phyloP scores from a whole-genome alignment of 2,888 invertebrate genomes.

The Tiliacea aurago region DNA sequence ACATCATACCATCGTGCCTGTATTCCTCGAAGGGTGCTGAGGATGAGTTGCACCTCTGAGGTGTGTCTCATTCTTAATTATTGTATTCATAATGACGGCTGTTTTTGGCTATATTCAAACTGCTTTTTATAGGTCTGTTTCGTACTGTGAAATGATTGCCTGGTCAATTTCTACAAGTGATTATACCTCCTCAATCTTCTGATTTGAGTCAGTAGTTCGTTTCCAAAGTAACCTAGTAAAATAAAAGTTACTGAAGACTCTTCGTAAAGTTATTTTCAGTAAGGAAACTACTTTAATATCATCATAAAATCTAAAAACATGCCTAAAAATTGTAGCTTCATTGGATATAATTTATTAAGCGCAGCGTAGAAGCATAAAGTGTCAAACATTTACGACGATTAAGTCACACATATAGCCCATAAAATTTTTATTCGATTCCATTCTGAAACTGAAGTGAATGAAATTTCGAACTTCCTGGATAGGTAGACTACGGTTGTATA shows the following conservation, averaged over 20 bases:
- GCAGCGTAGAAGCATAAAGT: constrained; percentile 42
- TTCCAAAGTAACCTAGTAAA: background rate
- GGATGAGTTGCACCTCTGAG: no score
- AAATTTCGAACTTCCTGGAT: constrained; percentile 35
- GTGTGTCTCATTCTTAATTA: no score
- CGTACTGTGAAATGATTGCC: no score
- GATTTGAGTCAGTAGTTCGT: background rate
- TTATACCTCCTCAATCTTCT: background rate
- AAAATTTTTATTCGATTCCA: constrained; percentile 53
- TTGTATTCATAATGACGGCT: no score
- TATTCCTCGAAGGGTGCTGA: no score
- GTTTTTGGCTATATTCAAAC: background rate
- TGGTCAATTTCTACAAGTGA: no score
- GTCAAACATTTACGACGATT: constrained; percentile 54
- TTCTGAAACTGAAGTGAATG: constrained; percentile 33
- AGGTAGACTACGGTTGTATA: background rate
- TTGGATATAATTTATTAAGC: constrained; percentile 50
- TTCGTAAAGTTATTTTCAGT: constrained; percentile 29
- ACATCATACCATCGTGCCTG: no score
- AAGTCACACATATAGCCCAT: constrained; percentile 28
- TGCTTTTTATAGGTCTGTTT: background rate
- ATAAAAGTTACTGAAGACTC: background rate
- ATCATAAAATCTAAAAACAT: constrained; percentile 53
- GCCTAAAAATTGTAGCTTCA: constrained; percentile 49
- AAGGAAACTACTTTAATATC: constrained; percentile 35